Conservation (phyloP, 2,113 vertebrate genomes). For the Austrofundulus limnaeus region DNA sequence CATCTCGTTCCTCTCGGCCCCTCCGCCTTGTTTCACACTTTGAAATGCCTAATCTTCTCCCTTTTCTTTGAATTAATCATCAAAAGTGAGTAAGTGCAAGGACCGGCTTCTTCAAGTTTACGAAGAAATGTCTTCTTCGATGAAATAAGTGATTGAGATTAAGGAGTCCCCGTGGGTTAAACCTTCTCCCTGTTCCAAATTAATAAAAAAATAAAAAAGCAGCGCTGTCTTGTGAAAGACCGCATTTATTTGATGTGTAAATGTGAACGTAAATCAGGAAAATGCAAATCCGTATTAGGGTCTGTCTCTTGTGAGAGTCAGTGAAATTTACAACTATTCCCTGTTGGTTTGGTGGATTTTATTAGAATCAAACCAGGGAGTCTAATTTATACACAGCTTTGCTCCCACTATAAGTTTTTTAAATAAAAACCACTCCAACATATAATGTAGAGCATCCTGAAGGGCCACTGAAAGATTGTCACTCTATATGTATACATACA, state of each 20-base stretch:
- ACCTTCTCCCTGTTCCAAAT: slow-evolving; percentile 22
- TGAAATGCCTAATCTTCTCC: slow-evolving; percentile 57
- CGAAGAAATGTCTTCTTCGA: slow-evolving; percentile 40
- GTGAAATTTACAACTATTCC: slow-evolving; percentile 41
- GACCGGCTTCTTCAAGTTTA: slow-evolving; percentile 14
- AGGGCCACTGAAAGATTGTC: slow-evolving; percentile 19
- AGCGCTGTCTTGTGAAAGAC: background rate
- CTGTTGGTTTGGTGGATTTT: slow-evolving; percentile 23
- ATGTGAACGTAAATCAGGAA: slow-evolving; percentile 20
- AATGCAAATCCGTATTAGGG: slow-evolving; percentile 8
- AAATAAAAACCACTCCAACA: background rate
- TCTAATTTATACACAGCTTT: background rate
- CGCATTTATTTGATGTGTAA: slow-evolving; percentile 10
- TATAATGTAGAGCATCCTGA: slow-evolving; percentile 8
- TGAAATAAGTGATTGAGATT: slow-evolving; percentile 25
- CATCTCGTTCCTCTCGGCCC: slow-evolving; percentile 39
- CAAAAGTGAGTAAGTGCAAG: slow-evolving; percentile 41
- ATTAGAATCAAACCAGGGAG: slow-evolving; percentile 37
- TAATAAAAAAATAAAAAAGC: background rate
- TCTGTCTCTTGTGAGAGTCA: slow-evolving; percentile 6
- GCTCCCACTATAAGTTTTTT: background rate
- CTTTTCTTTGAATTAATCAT: slow-evolving; percentile 61
- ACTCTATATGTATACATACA: slow-evolving; percentile 48
- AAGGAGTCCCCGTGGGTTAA: background rate
- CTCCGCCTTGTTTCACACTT: slow-evolving; percentile 46